Conservation (phyloP, 1,140 invertebrate species). For the Megalopta genalis region DNA sequence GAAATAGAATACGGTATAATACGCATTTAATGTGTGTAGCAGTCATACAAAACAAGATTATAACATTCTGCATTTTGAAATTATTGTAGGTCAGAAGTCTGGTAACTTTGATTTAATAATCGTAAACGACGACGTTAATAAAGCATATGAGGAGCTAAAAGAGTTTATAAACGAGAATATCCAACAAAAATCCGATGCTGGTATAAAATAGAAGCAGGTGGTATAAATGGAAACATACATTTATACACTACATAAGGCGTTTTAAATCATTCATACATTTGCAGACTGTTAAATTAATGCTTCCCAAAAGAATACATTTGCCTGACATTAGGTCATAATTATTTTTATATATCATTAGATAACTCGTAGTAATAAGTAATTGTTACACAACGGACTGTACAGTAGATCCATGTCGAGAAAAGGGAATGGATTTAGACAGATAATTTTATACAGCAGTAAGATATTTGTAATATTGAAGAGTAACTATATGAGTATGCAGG, state of each 20-base stretch:
- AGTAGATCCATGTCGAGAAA: background rate
- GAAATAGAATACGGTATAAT: constrained; percentile 92
- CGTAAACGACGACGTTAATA: constrained; percentile 94
- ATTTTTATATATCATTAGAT: constrained; percentile 27
- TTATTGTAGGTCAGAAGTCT: constrained; percentile 82
- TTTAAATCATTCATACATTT: background rate
- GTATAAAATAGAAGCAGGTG: constrained; percentile 6
- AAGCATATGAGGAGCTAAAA: constrained; percentile 90
- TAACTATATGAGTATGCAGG: constrained; percentile 17
- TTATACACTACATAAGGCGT: background rate
- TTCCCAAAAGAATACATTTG: constrained; percentile 1
- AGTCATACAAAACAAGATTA: constrained; percentile 3
- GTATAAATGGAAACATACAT: background rate
- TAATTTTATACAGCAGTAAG: constrained; percentile 27
- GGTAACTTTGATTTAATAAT: constrained; percentile 95
- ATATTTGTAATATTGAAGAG: background rate
- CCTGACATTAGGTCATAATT: constrained; percentile 19
- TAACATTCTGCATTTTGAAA: background rate
- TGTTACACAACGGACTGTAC: background rate
- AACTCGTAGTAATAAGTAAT: constrained; percentile 1
- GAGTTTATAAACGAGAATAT: constrained; percentile 69
- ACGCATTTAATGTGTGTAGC: background rate
- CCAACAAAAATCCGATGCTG: constrained; percentile 20
- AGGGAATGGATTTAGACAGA: constrained; percentile 1
- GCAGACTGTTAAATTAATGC: constrained; percentile 3